Evolutionary conservation across 2,888 invertebrate species (phyloP).

Genomic region (Heliothis peltigera): DNA sequence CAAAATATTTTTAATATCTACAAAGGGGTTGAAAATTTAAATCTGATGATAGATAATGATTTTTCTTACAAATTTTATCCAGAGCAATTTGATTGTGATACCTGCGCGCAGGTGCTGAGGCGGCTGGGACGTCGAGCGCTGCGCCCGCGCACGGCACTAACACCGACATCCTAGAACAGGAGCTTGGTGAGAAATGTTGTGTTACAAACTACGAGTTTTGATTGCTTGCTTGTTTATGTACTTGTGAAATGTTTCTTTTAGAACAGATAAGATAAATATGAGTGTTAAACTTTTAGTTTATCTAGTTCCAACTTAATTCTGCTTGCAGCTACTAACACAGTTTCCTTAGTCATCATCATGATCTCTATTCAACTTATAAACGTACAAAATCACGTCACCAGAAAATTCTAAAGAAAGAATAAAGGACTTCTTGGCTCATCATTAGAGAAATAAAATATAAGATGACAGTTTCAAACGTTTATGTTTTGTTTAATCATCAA

Average conservation of each 20-base stretch:
- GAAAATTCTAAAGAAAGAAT: slow-evolving; percentile 30
- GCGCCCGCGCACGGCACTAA: slow-evolving; percentile 69
- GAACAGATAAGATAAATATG: slow-evolving; percentile 4
- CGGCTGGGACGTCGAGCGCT: slow-evolving; percentile 74
- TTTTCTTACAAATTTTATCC: slow-evolving; percentile 14
- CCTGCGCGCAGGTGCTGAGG: slow-evolving; percentile 80
- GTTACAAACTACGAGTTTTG: slow-evolving; percentile 26
- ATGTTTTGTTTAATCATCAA: slow-evolving; percentile 28
- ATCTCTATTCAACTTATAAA: slow-evolving; percentile 11
- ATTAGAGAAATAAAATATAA: slow-evolving; percentile 17
- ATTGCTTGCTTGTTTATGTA: slow-evolving; percentile 24
- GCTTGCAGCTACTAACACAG: slow-evolving; percentile 71
- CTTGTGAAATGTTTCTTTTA: slow-evolving; percentile 31
- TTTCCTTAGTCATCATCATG: slow-evolving; percentile 36
- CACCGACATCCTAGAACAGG: slow-evolving; percentile 80
- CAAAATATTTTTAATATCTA: too few species aligned
- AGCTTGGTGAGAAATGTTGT: slow-evolving; percentile 80
- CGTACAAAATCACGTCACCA: slow-evolving; percentile 2
- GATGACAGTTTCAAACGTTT: slow-evolving; percentile 30
- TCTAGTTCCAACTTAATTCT: slow-evolving; percentile 37
- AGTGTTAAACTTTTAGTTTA: slow-evolving; percentile 13
- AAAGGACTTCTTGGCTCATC: slow-evolving; percentile 36
- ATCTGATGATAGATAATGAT: background rate
- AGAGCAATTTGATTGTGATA: slow-evolving; percentile 61
- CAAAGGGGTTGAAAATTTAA: background rate